These are phyloP conservation scores for Rhynchophorus ferrugineus DNA, from an alignment of 1,140 invertebrate species.

Conservation along the genomic window DNA sequence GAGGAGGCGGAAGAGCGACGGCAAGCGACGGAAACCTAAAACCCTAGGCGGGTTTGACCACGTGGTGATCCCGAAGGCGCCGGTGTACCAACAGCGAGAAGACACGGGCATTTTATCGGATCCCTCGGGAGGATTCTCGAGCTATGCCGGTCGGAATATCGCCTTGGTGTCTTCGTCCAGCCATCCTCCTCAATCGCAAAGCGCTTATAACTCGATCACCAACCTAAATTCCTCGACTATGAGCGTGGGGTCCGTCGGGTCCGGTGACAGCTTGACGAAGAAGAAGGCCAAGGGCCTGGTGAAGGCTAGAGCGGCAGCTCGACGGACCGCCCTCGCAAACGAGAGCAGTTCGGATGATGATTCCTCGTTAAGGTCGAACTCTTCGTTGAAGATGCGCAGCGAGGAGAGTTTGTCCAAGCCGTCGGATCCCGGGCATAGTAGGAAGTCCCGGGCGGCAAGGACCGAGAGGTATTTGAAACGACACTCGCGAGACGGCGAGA, in stretches of 20 bases:
- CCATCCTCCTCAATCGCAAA: conserved; percentile 1
- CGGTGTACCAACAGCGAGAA: conserved; percentile 37
- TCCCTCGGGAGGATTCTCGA: conserved; percentile 40
- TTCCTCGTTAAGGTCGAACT: conserved; percentile 51
- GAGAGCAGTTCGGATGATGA: conserved; percentile 69
- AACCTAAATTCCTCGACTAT: conserved; percentile 19
- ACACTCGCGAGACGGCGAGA: conserved; percentile 61
- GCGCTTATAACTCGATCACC: conserved; percentile 5
- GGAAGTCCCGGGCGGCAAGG: conserved; percentile 56
- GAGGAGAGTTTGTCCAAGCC: conserved; percentile 54
- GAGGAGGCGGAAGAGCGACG: conserved; percentile 45
- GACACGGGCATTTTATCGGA: conserved; percentile 41
- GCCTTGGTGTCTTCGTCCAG: conserved; percentile 37
- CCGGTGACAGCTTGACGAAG: conserved; percentile 46
- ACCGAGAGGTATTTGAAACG: conserved; percentile 72
- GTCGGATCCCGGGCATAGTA: conserved; percentile 45
- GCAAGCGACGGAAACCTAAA: conserved; percentile 35
- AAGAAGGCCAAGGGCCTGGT: conserved; percentile 50
- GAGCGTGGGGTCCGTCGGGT: conserved; percentile 25
- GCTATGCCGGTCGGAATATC: conserved; percentile 41
- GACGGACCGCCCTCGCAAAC: conserved; percentile 49
- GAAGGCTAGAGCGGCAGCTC: conserved; percentile 56
- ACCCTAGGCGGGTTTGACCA: conserved; percentile 33
- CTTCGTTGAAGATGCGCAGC: conserved; percentile 56
- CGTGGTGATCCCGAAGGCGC: conserved; percentile 28